phyloP scores from a whole-genome alignment of 2,797 vertebrate genomes.

The Liasis olivaceus region DNA sequence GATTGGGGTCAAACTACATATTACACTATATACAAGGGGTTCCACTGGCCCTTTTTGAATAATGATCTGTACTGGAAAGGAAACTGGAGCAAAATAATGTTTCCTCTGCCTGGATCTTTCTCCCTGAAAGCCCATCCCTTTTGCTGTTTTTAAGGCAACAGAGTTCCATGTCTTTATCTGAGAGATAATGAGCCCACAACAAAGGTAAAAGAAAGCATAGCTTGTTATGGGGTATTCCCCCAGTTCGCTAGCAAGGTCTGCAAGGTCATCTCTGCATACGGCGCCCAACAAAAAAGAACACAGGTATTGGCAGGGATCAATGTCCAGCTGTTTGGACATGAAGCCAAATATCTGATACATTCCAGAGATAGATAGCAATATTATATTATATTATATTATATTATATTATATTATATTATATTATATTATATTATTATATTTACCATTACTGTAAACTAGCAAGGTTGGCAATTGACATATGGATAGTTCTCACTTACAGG shows the following conservation, averaged over 20 bases:
- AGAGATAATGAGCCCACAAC: not conserved
- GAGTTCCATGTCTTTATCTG: not conserved
- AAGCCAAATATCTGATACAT: not conserved
- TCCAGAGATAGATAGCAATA: not conserved
- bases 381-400: not conserved
- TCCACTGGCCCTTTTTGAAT: not conserved
- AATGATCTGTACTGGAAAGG: not conserved
- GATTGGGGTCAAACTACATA: not conserved
- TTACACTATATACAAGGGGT: not conserved
- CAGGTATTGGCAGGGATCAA: slow-evolving; percentile 1
- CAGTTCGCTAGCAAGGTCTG: not conserved
- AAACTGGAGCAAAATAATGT: no score
- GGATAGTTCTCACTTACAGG: no score
- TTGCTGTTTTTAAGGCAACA: not conserved
- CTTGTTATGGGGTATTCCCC: not conserved
- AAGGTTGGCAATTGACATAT: no score
- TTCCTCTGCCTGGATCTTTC: not conserved
- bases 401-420: no score
- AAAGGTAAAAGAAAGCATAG: not conserved
- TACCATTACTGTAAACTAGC: no score
- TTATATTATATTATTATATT: no score
- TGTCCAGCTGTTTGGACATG: not conserved
- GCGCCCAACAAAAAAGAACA: not conserved
- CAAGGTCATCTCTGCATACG: not conserved
- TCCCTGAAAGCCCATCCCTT: not conserved